Percentiles rank a stretch among this genome's conserved stretches.
phyloP scores from a whole-genome alignment of 2,113 vertebrate species.

The Amphiprion percula region DNA sequence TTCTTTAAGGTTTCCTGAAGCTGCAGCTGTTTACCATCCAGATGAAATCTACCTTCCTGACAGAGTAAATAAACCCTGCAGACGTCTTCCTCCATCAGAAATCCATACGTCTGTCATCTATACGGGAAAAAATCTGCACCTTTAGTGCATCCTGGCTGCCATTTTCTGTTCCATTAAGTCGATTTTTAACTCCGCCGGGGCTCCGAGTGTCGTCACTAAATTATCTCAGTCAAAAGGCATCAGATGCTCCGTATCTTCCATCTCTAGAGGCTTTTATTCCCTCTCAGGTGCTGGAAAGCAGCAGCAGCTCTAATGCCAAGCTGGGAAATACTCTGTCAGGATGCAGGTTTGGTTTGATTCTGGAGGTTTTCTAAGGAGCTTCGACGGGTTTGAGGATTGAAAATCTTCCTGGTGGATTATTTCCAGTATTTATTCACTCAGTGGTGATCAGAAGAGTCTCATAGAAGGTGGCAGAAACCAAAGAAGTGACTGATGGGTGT shows the following conservation, averaged over 20 bases:
- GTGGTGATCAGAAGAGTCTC: neutral
- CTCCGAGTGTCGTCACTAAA: constrained; percentile 10
- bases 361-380: constrained; percentile 30
- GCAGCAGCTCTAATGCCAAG: constrained; percentile 43
- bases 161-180: constrained; percentile 46
- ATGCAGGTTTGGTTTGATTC: constrained; percentile 49
- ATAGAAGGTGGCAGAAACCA: no score
- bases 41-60: constrained; percentile 27
- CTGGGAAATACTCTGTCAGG: constrained; percentile 41
- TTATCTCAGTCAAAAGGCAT: constrained; percentile 40
- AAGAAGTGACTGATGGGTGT: no score
- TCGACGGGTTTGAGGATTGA: constrained; percentile 8
- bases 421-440: constrained; percentile 4
- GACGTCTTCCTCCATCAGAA: neutral
- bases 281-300: constrained; percentile 47
- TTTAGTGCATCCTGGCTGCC: neutral
- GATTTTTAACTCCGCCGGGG: constrained; percentile 38
- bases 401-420: constrained; percentile 3
- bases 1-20: neutral
- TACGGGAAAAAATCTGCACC: neutral
- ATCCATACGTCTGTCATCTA: constrained; percentile 16
- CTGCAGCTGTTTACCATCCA: constrained; percentile 39
- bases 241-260: constrained; percentile 43
- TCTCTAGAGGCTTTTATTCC: constrained; percentile 36
- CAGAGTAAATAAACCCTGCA: neutral